Evolutionary conservation across 1,140 invertebrate genomes (phyloP), one percentile per base, ranked within the genome.

Genomic region (Drosophila sturtevanti): DNA sequence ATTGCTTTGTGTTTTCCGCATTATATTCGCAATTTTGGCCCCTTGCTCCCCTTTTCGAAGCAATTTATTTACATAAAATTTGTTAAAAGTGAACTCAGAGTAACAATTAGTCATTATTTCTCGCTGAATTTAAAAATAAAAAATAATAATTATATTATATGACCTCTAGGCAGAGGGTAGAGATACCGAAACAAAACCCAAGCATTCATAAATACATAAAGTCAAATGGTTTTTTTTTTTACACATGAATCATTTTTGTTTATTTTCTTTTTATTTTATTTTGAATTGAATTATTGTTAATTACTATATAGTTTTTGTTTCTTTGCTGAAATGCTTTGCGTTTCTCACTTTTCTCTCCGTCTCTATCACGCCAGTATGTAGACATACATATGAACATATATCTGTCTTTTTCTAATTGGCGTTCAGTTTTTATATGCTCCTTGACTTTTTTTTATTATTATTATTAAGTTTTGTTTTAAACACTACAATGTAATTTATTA

Each of bases 401-500:
- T 22, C 2, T 55, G 7, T 55, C n/a, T 55, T 16, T 55, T 27
- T 16, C 27, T 55, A 16, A 55, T 55, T 48, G 41, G 16, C 41
- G 41, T 18, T 21, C 22, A 56, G 27, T 27, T 56, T 24, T 11
- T 54, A 11, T 21, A 34, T 56, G 27, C 21, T 60, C 11, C 38
- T 12, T 60, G 18, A n/a, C 52, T 54, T 24, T 65, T 27, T 21
- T 52, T 52, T 55, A 61, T 75, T 58, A 75, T 62, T 68, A 61
- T 48, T 61, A 75, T 67, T 68, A 68, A 75, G 56, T 76, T 21
- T 12, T 76, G 68, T 58, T 68, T 68, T 76, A 76, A 76, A 63
- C 58, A 76, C 72, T 76, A 76, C 72, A 76, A 62, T 31, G 59
- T 75, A 59, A 68, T 62, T 56, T 68, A 31, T 75, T 75, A 75